Conservation (phyloP, 64 coral and sea anemone species). For the Montipora capricornis region DNA sequence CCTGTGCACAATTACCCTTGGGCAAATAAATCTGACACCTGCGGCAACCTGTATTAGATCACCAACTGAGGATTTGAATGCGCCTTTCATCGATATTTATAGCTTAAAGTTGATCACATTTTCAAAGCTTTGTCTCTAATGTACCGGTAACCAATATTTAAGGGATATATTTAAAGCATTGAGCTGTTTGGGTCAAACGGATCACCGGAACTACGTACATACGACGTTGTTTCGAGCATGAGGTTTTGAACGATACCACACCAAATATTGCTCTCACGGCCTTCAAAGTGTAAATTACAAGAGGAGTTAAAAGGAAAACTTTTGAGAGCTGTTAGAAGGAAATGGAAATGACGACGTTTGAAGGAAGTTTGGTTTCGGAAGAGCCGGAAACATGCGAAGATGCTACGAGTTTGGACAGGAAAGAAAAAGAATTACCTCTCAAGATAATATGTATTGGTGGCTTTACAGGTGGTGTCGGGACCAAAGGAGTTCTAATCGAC, state of each 20-base stretch:
- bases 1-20: too few relatives aligned
- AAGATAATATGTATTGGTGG: slow-evolving; percentile 72
- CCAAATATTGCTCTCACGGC: background rate
- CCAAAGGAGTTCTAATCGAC: slow-evolving; percentile 51
- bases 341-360: slow-evolving; percentile 49
- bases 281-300: slow-evolving; percentile 32
- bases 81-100: background rate
- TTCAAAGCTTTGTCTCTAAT: too few relatives aligned
- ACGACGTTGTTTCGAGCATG: background rate
- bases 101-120: background rate
- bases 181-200: background rate
- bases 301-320: slow-evolving; percentile 13
- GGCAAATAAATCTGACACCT: too few relatives aligned
- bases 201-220: background rate
- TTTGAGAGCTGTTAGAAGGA: slow-evolving; percentile 24
- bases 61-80: background rate
- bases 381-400: slow-evolving; percentile 1
- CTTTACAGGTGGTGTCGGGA: slow-evolving; percentile 45
- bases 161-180: background rate
- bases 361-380: slow-evolving; percentile 33
- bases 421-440: slow-evolving; percentile 15
- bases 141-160: too few relatives aligned
- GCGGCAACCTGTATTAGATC: too few relatives aligned
- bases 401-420: background rate
- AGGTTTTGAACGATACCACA: background rate